Evolutionary conservation across 2,113 vertebrate species (phyloP).

Genomic region (Antechinus stuartii): DNA sequence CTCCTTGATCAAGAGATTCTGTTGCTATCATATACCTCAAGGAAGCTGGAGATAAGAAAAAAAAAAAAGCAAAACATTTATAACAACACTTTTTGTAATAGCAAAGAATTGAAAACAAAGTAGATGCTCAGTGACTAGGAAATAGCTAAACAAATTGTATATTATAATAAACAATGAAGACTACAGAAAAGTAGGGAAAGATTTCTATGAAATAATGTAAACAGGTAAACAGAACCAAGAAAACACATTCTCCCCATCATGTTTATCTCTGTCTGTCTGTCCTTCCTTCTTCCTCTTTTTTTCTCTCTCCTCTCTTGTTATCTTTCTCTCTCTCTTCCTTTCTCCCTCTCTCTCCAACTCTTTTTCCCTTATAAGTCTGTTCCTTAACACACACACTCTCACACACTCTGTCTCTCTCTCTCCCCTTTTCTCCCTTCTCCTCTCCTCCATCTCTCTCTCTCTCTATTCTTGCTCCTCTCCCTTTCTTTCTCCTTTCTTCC

Average conservation of each 20-base stretch:
- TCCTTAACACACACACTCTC: not conserved
- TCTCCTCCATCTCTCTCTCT: not conserved
- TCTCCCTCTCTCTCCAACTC: too few species aligned
- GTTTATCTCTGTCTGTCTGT: not conserved
- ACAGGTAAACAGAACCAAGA: not conserved
- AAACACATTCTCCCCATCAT: not conserved
- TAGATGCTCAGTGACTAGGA: not conserved
- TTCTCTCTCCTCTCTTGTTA: too few species aligned
- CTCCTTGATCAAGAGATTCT: not conserved
- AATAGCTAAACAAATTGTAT: not conserved
- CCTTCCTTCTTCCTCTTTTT: too few species aligned
- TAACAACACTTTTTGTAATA: not conserved
- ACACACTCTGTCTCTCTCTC: not conserved
- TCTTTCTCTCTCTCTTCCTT: too few species aligned
- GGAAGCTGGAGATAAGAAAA: not conserved
- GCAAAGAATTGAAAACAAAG: not conserved
- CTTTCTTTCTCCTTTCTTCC: not conserved
- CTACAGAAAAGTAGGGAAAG: not conserved
- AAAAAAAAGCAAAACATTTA: not conserved
- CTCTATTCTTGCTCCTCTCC: too few species aligned
- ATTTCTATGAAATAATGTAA: not conserved
- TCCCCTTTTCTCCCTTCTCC: not conserved
- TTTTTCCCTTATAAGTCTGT: not conserved
- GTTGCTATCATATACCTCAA: not conserved
- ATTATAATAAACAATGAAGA: not conserved